Conservation (phyloP, 2,113 vertebrate genomes). For the Neopipo cinnamomea region DNA sequence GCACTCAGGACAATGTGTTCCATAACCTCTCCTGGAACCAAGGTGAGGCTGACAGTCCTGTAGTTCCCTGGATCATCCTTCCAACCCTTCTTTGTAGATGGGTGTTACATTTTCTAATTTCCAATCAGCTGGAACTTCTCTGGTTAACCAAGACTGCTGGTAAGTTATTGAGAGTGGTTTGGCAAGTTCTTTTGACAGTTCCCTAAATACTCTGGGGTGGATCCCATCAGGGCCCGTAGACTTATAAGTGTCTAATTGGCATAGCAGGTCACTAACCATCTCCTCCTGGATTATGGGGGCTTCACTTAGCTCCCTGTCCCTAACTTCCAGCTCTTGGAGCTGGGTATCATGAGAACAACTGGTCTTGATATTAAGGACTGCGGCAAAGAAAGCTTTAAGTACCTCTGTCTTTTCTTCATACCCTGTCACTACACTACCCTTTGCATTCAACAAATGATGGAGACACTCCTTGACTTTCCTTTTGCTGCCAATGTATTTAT, state of each 20-base stretch:
- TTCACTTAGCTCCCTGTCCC: background rate
- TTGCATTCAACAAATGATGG: background rate
- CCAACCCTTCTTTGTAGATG: background rate
- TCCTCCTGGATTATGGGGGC: background rate
- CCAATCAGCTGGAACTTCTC: too few species aligned
- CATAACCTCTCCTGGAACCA: fast-evolving
- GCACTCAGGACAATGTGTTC: background rate
- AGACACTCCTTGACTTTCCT: background rate
- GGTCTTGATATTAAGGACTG: background rate
- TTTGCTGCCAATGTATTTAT: too few species aligned
- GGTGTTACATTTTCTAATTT: too few species aligned
- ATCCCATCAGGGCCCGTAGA: background rate
- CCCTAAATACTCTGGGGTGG: background rate
- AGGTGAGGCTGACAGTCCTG: background rate
- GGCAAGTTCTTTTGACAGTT: background rate
- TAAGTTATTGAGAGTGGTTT: background rate
- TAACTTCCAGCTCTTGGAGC: background rate
- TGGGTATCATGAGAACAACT: background rate
- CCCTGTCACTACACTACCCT: background rate
- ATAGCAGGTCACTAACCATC: background rate
- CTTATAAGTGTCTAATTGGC: background rate
- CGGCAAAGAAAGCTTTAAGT: background rate
- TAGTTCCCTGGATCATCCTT: background rate
- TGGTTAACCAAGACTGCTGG: too few species aligned
- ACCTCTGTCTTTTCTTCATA: background rate